Conservation (phyloP, 2,113 vertebrate species). For the Cricetomys ansorgei region DNA sequence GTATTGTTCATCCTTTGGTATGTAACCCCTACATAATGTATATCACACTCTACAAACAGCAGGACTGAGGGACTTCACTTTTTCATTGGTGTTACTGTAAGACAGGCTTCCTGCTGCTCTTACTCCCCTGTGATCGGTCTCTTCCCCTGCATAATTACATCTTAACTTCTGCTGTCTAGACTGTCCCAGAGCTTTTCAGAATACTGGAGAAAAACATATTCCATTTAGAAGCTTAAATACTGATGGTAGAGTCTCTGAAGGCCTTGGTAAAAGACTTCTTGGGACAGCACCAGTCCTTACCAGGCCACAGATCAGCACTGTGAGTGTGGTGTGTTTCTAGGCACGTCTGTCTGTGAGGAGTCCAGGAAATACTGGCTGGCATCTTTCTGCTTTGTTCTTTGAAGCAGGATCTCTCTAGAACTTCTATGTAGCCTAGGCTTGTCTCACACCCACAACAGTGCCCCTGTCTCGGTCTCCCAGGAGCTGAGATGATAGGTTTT, state of each 20-base stretch:
- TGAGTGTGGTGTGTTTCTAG: background rate
- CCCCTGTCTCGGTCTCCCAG: background rate
- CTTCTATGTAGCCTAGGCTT: background rate
- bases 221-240: background rate
- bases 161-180: background rate
- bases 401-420: background rate
- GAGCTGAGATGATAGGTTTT: background rate
- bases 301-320: no score
- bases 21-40: background rate
- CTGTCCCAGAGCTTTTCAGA: background rate
- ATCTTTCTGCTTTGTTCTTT: background rate
- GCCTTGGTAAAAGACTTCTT: background rate
- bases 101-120: background rate
- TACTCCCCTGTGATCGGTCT: background rate
- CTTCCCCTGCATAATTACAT: background rate
- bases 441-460: background rate
- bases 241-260: background rate
- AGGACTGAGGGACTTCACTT: background rate
- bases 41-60: background rate
- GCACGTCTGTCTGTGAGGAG: background rate
- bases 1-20: background rate
- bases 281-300: background rate
- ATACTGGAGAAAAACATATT: background rate
- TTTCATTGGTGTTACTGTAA: background rate
- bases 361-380: background rate